Base-by-base conservation (phyloP, 2,888 invertebrate genomes). In the Tholera decimalis region DNA sequence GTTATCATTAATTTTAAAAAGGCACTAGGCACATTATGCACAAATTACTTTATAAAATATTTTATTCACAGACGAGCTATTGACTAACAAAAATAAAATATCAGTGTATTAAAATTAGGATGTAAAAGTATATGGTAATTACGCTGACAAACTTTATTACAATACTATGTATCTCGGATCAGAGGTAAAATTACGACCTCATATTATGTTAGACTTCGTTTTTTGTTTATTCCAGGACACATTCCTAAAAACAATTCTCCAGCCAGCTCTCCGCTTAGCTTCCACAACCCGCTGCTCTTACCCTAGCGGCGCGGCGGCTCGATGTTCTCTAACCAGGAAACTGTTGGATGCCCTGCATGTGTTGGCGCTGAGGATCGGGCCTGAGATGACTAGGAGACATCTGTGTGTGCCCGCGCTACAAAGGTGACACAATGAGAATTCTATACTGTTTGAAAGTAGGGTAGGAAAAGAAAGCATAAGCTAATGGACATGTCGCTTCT, bases 331-430 rank as follows among this genome's bases (percentile, higher is more conserved):
- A 43, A 97, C 98, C 0, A 96, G 97, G 73, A 98, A 99, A 92
- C 96, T 98, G 77, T 89, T 98, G 46, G 98, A 98, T 87, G 97
- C 98, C 0, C 91, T 99, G 64, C 98, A 98, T 86, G 97, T 97
- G n/a, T 89, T 98, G n/a, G 97, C 97, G 6, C 92, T 97, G 60
- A 95, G 98, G 41, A 96, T 98, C 56, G 98, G 98, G 0, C 96
- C 97, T 0, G 97, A 97, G 82, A 97, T 98, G 97, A 97, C 97
- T 0, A 96, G 97, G 70, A 96, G 96, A 65, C 97, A 98, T 82
- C 92, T 98, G 1, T 97, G 97, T 55, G 97, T 97, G 51, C 97
- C 97, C 2, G 96, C 97, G 0, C 85, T 90, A 43, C 89, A 91
- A 64, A 85, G 89, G 90, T 88, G 1, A 22, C 15, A 15, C 15